Evolutionary conservation across 2,113 vertebrate genomes (phyloP).

Genomic region (Poecile atricapillus): DNA sequence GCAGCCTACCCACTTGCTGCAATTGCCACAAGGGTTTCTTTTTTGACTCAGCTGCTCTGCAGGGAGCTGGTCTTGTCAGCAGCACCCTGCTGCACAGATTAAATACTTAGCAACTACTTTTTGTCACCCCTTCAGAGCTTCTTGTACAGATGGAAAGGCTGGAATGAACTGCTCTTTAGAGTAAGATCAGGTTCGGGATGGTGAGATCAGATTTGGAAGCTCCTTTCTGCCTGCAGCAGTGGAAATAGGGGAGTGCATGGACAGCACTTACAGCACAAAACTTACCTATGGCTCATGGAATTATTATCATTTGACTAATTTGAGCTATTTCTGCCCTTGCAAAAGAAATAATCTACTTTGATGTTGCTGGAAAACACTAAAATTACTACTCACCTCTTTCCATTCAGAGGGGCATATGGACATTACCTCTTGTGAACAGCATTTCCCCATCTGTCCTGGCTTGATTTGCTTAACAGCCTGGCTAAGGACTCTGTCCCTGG

Average conservation of each 20-base stretch:
- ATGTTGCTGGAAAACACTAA: not conserved
- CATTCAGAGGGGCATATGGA: not conserved
- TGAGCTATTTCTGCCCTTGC: not conserved
- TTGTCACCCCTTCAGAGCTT: fast-evolving
- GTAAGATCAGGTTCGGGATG: not conserved
- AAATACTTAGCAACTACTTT: not conserved
- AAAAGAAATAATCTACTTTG: not conserved
- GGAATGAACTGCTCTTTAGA: not conserved
- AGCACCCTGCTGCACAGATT: not conserved
- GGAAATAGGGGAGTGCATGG: not conserved
- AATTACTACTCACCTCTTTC: not conserved
- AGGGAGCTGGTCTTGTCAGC: not conserved
- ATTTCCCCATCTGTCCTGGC: not conserved
- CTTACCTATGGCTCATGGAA: not conserved
- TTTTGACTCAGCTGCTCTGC: not conserved
- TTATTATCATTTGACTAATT: not conserved
- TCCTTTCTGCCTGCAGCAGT: not conserved
- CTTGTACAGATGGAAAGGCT: not conserved
- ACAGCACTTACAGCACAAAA: not conserved
- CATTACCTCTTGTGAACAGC: not conserved
- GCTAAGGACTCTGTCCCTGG: not conserved
- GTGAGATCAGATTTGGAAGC: not conserved
- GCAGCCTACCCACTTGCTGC: not conserved
- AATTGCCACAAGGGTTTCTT: not conserved
- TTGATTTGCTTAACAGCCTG: not conserved